Conservation (phyloP, 2,113 vertebrate species). For the Entomyzon cyanotis region DNA sequence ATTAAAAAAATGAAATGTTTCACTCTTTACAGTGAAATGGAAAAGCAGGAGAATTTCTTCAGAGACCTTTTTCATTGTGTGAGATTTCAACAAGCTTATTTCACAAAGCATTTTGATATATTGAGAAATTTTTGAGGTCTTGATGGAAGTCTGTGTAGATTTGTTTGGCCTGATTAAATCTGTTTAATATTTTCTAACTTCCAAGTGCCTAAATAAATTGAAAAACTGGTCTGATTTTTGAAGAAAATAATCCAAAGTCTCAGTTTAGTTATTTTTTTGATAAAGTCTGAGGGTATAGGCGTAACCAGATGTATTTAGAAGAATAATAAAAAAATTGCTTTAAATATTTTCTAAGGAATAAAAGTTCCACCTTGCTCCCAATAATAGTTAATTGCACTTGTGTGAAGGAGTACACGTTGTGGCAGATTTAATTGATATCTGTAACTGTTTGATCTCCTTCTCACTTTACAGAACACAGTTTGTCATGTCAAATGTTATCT, state of each 20-base stretch:
- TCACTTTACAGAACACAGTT: constrained; percentile 12
- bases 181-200: not conserved
- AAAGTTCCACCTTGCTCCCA: not conserved
- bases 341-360: not conserved
- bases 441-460: constrained; percentile 21
- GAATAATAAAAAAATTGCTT: not conserved
- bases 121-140: not conserved
- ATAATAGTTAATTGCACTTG: not conserved
- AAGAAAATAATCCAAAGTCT: not conserved
- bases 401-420: not conserved
- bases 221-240: not conserved
- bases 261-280: not conserved
- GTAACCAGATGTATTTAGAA: not conserved
- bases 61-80: not conserved
- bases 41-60: not conserved
- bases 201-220: not conserved
- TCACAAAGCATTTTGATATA: not conserved
- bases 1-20: not conserved
- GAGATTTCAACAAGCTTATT: not conserved
- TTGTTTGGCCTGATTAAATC: not conserved
- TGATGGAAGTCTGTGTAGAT: not conserved
- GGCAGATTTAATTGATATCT: constrained; percentile 7
- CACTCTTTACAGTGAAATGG: not conserved
- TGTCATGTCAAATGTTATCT: constrained; percentile 42
- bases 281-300: not conserved